phyloP scores from a whole-genome alignment of 2,888 invertebrate genomes.

The Idaea aversata region DNA sequence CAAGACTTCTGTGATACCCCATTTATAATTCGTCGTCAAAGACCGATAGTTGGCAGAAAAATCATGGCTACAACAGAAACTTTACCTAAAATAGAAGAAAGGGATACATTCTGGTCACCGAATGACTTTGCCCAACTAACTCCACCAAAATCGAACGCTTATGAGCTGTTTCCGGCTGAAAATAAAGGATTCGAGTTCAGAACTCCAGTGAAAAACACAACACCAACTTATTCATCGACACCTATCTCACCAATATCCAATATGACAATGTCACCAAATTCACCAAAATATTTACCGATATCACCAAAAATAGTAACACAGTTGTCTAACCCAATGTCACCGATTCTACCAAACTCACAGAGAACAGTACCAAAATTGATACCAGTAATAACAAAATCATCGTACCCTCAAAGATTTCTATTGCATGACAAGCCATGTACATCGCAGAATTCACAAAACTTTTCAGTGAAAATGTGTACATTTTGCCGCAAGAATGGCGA shows the following conservation, averaged over 20 bases:
- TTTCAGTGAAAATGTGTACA: constrained; percentile 48
- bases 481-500: constrained; percentile 74
- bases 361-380: not conserved
- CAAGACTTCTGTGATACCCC: constrained; percentile 31
- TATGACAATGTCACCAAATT: constrained; percentile 1
- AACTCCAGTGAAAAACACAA: constrained; percentile 34
- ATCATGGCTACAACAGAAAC: constrained; percentile 41
- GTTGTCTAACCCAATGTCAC: constrained; percentile 5
- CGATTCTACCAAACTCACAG: constrained; percentile 10
- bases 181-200: constrained; percentile 40
- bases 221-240: constrained; percentile 19
- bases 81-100: constrained; percentile 24
- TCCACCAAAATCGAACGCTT: constrained; percentile 38
- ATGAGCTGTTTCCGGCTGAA: constrained; percentile 58
- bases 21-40: constrained; percentile 32
- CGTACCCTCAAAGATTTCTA: constrained; percentile 16
- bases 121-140: constrained; percentile 24
- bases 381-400: not conserved
- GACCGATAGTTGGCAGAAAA: constrained; percentile 62
- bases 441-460: constrained; percentile 19
- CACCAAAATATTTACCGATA: not conserved
- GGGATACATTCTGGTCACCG: constrained; percentile 17
- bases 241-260: constrained; percentile 16
- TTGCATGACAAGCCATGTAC: constrained; percentile 19
- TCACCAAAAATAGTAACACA: constrained; percentile 7